phyloP scores from a whole-genome alignment of 2,888 invertebrate species.

The Drosophila rubida region DNA sequence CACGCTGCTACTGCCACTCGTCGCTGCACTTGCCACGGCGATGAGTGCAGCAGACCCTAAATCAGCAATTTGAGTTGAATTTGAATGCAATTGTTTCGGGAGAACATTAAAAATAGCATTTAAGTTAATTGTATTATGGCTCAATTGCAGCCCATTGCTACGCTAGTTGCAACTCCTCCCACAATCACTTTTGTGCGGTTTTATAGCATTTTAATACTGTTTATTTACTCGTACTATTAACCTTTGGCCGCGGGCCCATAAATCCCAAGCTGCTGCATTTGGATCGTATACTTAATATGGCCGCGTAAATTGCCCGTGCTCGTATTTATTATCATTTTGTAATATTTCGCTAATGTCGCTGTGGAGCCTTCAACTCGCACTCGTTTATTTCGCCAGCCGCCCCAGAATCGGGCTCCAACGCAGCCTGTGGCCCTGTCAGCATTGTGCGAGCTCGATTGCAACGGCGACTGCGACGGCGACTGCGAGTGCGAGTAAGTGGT shows the following conservation, averaged over 20 bases:
- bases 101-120: slow-evolving; percentile 61
- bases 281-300: slow-evolving; percentile 1
- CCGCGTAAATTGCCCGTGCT: not conserved
- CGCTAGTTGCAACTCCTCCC: slow-evolving; percentile 41
- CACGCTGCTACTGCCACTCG: not conserved
- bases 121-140: slow-evolving; percentile 60
- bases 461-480: no score
- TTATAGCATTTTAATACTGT: slow-evolving; percentile 17
- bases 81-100: slow-evolving; percentile 33
- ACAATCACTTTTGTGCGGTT: slow-evolving; percentile 12
- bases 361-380: slow-evolving; percentile 23
- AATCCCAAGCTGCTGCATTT: not conserved
- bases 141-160: slow-evolving; percentile 55
- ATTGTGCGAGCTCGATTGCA: not conserved
- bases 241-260: slow-evolving; percentile 4
- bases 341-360: not conserved
- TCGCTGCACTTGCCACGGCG: not conserved
- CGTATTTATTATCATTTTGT: slow-evolving; percentile 11
- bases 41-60: not conserved
- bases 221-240: not conserved
- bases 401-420: slow-evolving; percentile 15
- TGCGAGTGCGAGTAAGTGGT: slow-evolving; percentile 40
- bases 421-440: slow-evolving; percentile 52
- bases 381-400: slow-evolving; percentile 13
- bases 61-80: slow-evolving; percentile 18